Evolutionary conservation across 2,888 invertebrate genomes (phyloP).

Genomic region (Pyrocoelia pectoralis): DNA sequence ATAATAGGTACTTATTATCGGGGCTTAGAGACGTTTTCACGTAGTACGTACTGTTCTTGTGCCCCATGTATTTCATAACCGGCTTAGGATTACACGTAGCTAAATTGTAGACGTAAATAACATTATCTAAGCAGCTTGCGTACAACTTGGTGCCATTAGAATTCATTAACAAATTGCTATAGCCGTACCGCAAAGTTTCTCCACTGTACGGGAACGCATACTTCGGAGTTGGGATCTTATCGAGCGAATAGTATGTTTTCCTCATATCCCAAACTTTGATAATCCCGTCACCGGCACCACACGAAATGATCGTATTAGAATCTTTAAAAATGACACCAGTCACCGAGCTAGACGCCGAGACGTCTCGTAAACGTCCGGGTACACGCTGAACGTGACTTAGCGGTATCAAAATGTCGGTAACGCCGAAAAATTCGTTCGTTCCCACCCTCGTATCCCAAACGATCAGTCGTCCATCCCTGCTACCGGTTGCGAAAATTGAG

Average conservation of each 20-base stretch:
- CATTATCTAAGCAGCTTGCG: constrained; percentile 88
- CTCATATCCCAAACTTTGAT: constrained; percentile 88
- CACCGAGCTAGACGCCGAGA: constrained; percentile 73
- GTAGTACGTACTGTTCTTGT: constrained; percentile 83
- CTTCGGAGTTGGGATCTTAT: constrained; percentile 75
- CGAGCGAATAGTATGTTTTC: constrained; percentile 76
- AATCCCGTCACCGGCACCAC: constrained; percentile 86
- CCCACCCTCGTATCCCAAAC: constrained; percentile 81
- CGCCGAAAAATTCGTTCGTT: constrained; percentile 54
- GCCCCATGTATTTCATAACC: constrained; percentile 72
- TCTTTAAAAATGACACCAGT: constrained; percentile 87
- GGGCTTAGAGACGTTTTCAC: constrained; percentile 84
- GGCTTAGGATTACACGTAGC: constrained; percentile 73
- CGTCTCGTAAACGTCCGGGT: constrained; percentile 25
- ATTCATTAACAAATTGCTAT: constrained; percentile 80
- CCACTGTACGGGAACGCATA: constrained; percentile 78
- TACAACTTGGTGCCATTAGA: constrained; percentile 73
- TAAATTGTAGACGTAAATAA: constrained; percentile 86
- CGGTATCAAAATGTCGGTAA: constrained; percentile 76
- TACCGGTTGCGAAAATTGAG: constrained; percentile 86
- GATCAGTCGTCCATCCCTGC: constrained; percentile 86
- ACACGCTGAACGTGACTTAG: constrained; percentile 66
- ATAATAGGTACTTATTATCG: constrained; percentile 81
- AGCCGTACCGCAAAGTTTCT: constrained; percentile 73
- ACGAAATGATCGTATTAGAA: constrained; percentile 79